Base-by-base conservation (phyloP, 2,888 invertebrate species). In the Eilema sororculum region DNA sequence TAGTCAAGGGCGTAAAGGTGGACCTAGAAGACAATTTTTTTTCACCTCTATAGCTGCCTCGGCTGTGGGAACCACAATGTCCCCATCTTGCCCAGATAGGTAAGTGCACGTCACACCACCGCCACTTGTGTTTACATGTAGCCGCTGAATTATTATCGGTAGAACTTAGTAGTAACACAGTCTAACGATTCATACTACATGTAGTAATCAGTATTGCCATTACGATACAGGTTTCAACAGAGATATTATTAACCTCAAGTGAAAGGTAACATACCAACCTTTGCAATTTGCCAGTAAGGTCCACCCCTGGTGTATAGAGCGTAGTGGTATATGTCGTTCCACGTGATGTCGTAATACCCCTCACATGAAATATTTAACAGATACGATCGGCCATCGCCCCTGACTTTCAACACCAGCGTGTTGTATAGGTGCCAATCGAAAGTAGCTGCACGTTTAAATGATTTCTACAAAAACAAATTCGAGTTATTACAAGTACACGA, bases 271-370 rank as follows among this genome's bases (percentile, higher is more conserved):
- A 24, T 58, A 57, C 65, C 12, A 65, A 98, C 98, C 96, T 97
- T 98, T 33, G 97, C 96, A 75, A 97, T 94, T 95, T 99, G 99
- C 99, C 99, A 99, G 89, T 99, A 99, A 0, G 99, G 99, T 0
- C 99, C 99, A 57, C 99, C 99, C 91, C 99, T 96, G 0, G 99
- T 99, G 88, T 97, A 98, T 6, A 99, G 92, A 0, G 97, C 96
- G 91, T 97, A 99, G 84, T 97, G 97, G 89, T 97, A 98, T 22
- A 97, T 96, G 90, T 99, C 98, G 89, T 98, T 97, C 98, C 98
- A 99, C n/a, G 96, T 96, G 37, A 99, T 91, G 90, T 99, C 99
- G 84, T 96, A 97, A 80, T 96, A 96, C 3, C 97, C 98, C 83
- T 97, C 97, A 0, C 96, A 96, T 64, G 97, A 96, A 67, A 99